phyloP scores from a whole-genome alignment of 92 coral and sea anemone genomes.

The Paramuricea clavata region DNA sequence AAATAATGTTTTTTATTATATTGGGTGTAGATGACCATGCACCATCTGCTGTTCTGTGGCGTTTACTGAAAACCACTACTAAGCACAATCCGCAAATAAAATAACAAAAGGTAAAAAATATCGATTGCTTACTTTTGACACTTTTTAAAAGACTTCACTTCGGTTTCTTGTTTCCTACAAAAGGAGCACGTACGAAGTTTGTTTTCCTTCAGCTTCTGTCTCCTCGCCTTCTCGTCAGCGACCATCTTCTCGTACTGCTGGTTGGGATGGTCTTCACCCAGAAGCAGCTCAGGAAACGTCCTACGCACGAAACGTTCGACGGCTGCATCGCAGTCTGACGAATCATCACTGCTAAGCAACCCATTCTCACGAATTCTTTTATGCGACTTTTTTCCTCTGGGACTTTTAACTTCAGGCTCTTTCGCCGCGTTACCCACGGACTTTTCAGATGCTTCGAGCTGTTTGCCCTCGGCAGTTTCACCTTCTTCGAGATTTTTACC shows the following conservation, averaged over 20 bases:
- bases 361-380: constrained; percentile 26
- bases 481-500: background rate
- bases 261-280: constrained; percentile 89
- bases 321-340: constrained; percentile 51
- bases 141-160: constrained; percentile 80
- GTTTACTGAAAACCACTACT: too few species aligned
- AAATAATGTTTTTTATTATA: too few species aligned
- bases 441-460: constrained; percentile 24
- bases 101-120: too few species aligned
- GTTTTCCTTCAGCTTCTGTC: background rate
- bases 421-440: background rate
- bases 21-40: too few species aligned
- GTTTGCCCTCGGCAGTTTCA: background rate
- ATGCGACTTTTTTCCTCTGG: constrained; percentile 16
- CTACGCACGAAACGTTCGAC: constrained; percentile 25
- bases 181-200: constrained; percentile 83
- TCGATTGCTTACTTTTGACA: constrained; percentile 89
- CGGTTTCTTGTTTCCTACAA: constrained; percentile 80
- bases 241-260: constrained; percentile 64
- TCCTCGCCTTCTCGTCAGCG: constrained; percentile 9
- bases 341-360: constrained; percentile 30
- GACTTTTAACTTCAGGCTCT: background rate
- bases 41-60: too few species aligned
- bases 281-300: constrained; percentile 62
- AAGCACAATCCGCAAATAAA: too few species aligned